Evolutionary conservation across 2,888 invertebrate species (phyloP).

Genomic region (Pardosa pseudoannulata): DNA sequence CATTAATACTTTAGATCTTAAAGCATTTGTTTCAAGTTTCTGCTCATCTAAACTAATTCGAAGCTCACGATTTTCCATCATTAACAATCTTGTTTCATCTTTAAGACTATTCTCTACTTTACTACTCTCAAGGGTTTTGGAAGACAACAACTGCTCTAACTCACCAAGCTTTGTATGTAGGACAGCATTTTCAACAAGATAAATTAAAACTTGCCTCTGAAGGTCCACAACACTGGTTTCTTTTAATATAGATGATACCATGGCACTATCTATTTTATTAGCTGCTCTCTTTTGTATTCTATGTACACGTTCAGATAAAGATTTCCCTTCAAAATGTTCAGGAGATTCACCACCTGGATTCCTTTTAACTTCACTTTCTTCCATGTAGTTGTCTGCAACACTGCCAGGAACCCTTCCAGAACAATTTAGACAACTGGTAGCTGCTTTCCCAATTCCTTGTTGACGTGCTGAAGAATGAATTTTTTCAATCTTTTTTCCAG

Average conservation of each 20-base stretch:
- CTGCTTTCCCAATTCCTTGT: too few relatives aligned
- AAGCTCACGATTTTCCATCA: constrained; percentile 63
- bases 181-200: constrained; percentile 75
- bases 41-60: constrained; percentile 61
- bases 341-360: constrained; percentile 10
- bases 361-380: constrained; percentile 8
- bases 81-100: constrained; percentile 51
- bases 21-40: constrained; percentile 38
- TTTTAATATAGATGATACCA: constrained; percentile 71
- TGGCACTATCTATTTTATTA: constrained; percentile 46
- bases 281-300: constrained; percentile 18
- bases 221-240: constrained; percentile 74
- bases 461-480: neutral
- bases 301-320: constrained; percentile 13
- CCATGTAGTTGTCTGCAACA: neutral
- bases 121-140: constrained; percentile 27
- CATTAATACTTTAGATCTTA: constrained; percentile 51
- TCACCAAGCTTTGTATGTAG: constrained; percentile 55
- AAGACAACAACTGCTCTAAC: constrained; percentile 34
- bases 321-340: constrained; percentile 23
- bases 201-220: constrained; percentile 74
- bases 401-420: neutral
- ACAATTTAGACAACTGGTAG: neutral
- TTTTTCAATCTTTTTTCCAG: neutral
- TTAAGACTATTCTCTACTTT: constrained; percentile 55